Evolutionary conservation across 2,888 invertebrate genomes (phyloP).

Genomic region (Pristionchus maxplancki): DNA sequence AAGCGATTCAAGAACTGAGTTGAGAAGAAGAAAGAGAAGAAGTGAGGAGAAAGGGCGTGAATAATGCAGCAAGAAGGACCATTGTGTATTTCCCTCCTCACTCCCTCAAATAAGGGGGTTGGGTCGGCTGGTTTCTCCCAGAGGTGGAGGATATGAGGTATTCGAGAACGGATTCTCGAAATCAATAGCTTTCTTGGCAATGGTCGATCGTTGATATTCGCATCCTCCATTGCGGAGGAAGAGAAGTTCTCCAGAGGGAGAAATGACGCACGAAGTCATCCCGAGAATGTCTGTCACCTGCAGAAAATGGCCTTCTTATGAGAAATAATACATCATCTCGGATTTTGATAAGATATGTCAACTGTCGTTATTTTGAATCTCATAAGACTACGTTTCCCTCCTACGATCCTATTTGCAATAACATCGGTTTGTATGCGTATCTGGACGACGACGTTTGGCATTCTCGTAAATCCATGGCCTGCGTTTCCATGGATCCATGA

Average conservation of each 20-base stretch:
- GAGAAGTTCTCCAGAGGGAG: constrained; percentile 55
- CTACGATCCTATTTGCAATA: no score
- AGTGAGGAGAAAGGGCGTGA: constrained; percentile 23
- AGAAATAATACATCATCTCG: background rate
- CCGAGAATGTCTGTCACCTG: constrained; percentile 52
- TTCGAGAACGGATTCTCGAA: constrained; percentile 1
- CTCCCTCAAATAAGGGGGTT: constrained; percentile 28
- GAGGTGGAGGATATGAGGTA: constrained; percentile 11
- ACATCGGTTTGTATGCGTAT: background rate
- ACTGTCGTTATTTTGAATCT: no score
- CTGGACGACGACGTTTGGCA: background rate
- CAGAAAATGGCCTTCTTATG: background rate
- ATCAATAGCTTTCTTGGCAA: constrained; percentile 42
- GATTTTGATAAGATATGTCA: background rate
- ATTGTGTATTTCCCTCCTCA: background rate
- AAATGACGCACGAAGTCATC: constrained; percentile 47
- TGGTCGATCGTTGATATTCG: constrained; percentile 60
- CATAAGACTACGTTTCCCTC: no score
- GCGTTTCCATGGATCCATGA: background rate
- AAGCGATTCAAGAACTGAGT: constrained; percentile 17
- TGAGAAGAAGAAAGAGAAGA: constrained; percentile 39
- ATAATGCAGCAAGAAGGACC: constrained; percentile 13
- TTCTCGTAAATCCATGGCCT: background rate
- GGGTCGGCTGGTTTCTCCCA: background rate
- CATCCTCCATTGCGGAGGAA: constrained; percentile 61